phyloP scores from a whole-genome alignment of 2,797 vertebrate species.

The Kryptolebias ocellatus region DNA sequence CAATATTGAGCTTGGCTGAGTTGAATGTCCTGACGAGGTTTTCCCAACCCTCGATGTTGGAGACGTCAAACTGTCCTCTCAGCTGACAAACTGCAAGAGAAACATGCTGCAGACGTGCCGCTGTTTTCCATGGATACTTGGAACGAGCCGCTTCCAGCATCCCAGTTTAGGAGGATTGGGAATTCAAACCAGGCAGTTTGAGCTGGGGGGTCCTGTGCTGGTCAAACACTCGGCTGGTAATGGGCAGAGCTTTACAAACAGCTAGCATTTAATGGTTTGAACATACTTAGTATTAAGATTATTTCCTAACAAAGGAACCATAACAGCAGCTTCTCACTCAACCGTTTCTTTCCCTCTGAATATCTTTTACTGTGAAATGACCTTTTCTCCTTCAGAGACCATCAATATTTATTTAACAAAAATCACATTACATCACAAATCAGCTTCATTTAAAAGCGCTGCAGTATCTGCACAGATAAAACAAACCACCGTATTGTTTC shows the following conservation, averaged over 20 bases:
- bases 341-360: not conserved
- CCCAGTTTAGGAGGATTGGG: constrained; percentile 35
- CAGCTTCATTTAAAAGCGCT: too few relatives aligned
- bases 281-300: not conserved
- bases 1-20: not conserved
- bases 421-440: too few relatives aligned
- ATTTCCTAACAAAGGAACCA: not conserved
- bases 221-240: constrained; percentile 9
- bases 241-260: not conserved
- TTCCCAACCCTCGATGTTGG: not conserved
- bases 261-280: not conserved
- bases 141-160: constrained; percentile 11
- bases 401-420: too few relatives aligned
- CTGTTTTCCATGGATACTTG: constrained; percentile 2
- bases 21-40: not conserved
- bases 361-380: too few relatives aligned
- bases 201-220: constrained; percentile 25
- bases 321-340: not conserved
- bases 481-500: too few relatives aligned
- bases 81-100: constrained; percentile 1
- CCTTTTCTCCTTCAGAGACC: too few relatives aligned
- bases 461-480: too few relatives aligned
- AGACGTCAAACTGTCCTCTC: not conserved
- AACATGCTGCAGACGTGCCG: not conserved
- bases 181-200: constrained; percentile 40